Percentiles rank a stretch among this genome's conserved stretches.
Evolutionary conservation across 2,888 invertebrate species (phyloP).

Genomic region (Sepiola atlantica): DNA sequence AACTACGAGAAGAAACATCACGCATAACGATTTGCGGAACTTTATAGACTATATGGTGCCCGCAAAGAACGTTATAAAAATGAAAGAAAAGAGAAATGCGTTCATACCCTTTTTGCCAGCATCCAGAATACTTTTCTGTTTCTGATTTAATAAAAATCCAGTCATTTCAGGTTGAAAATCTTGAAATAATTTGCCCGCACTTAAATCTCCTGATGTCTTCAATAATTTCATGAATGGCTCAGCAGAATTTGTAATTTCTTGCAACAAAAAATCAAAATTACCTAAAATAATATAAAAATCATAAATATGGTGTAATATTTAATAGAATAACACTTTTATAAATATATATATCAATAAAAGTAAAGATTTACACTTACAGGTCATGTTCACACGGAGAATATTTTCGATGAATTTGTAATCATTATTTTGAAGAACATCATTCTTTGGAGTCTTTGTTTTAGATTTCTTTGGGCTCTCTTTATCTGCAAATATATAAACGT

Average conservation of each 20-base stretch:
- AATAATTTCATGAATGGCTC: slow-evolving; percentile 24
- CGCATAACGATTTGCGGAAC: no score
- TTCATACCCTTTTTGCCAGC: slow-evolving; percentile 33
- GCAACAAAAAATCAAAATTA: slow-evolving; percentile 24
- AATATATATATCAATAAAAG: no score
- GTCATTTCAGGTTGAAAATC: not conserved
- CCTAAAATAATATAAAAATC: not conserved
- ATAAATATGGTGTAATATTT: not conserved
- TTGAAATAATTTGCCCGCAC: slow-evolving; percentile 32
- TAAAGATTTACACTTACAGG: not conserved
- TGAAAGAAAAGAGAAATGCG: not conserved
- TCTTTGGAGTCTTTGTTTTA: not conserved
- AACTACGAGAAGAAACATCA: no score
- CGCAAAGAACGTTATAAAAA: not conserved
- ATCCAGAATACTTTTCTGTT: not conserved
- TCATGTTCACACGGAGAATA: not conserved
- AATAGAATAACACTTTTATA: no score
- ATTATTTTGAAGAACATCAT: not conserved
- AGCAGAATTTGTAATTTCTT: slow-evolving; percentile 42
- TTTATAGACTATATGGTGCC: no score
- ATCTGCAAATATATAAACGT: not conserved
- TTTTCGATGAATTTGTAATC: slow-evolving; percentile 34
- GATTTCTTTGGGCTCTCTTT: not conserved
- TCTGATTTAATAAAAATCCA: slow-evolving; percentile 39
- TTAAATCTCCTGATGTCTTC: slow-evolving; percentile 35